phyloP scores from a whole-genome alignment of 2,113 vertebrate genomes.

The Chunga burmeisteri region DNA sequence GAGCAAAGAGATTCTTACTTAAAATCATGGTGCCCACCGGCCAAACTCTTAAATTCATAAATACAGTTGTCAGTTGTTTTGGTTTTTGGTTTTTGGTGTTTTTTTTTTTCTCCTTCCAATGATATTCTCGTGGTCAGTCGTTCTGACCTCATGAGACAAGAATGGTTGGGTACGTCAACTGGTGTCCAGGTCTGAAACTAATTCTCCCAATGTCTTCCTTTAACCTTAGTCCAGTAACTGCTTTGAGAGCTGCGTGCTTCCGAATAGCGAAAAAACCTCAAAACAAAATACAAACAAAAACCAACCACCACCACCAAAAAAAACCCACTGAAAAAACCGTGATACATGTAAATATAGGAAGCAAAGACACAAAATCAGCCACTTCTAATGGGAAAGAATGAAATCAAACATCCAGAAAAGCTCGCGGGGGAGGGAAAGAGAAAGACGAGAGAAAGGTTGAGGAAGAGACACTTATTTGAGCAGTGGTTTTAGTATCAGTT shows the following conservation, averaged over 20 bases:
- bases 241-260: constrained; percentile 66
- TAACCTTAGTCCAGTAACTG: constrained; percentile 62
- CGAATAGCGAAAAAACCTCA: constrained; percentile 44
- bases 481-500: constrained; percentile 68
- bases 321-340: constrained; percentile 42
- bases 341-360: constrained; percentile 59
- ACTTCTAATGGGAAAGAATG: constrained; percentile 61
- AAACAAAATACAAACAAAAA: constrained; percentile 54
- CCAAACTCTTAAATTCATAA: not conserved
- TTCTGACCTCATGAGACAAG: not conserved
- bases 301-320: constrained; percentile 35
- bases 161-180: not conserved
- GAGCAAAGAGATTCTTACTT: not conserved
- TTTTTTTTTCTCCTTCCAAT: not conserved
- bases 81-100: not conserved
- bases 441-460: not conserved
- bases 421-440: not conserved
- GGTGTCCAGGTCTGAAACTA: constrained; percentile 62
- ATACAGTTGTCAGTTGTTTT: not conserved
- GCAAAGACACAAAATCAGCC: constrained; percentile 62
- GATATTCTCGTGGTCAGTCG: not conserved
- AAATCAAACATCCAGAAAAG: constrained; percentile 64
- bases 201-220: constrained; percentile 64
- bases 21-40: not conserved
- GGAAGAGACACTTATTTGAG: constrained; percentile 67